Evolutionary conservation across 2,113 vertebrate species (phyloP).

Genomic region (Scopus umbretta): DNA sequence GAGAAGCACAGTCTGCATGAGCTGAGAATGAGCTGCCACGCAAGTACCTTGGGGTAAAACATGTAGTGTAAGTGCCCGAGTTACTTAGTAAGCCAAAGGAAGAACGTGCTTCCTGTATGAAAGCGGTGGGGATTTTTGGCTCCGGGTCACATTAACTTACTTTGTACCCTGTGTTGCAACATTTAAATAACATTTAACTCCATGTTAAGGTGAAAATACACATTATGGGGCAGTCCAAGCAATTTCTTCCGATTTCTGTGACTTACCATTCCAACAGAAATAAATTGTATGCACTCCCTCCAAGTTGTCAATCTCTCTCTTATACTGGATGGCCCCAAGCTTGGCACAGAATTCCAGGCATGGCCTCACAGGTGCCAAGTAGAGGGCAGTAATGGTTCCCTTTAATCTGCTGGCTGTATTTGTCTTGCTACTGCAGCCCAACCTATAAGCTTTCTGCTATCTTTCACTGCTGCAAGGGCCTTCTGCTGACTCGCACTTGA

Average conservation of each 20-base stretch:
- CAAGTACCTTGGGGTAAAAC: neutral
- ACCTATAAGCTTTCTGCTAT: neutral
- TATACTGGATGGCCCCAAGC: neutral
- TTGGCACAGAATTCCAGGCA: neutral
- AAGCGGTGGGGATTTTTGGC: neutral
- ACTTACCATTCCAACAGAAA: neutral
- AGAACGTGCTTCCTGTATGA: neutral
- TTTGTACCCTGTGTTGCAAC: neutral
- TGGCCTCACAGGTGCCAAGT: neutral
- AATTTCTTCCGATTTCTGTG: neutral
- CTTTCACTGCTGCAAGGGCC: neutral
- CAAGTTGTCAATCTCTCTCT: neutral
- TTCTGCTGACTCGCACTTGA: neutral
- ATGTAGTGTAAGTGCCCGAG: neutral
- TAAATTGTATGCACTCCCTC: neutral
- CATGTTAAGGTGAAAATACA: neutral
- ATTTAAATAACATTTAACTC: neutral
- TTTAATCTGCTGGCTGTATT: neutral
- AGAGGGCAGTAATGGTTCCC: neutral
- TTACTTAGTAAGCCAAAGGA: neutral
- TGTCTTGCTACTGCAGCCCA: neutral
- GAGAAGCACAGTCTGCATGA: neutral
- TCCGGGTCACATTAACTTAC: neutral
- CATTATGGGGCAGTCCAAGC: neutral
- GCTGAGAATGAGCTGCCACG: neutral